These are phyloP conservation scores for Mesochorus sp. DNA, from an alignment of 2,888 invertebrate species.

Conservation along the genomic window DNA sequence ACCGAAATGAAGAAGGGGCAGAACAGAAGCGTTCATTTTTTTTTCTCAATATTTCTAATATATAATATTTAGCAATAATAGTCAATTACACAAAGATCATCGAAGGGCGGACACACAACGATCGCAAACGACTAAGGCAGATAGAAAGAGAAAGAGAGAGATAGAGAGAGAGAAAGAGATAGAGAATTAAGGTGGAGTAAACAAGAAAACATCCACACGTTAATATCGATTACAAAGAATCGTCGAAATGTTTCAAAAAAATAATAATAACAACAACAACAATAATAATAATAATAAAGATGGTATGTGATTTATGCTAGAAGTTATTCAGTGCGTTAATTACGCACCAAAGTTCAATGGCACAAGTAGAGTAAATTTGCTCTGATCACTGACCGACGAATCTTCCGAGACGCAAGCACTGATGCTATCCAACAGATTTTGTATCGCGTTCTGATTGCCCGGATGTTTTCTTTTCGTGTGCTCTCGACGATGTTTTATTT, in stretches of 20 bases:
- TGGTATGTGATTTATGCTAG: not conserved
- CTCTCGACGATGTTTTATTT: constrained; percentile 79
- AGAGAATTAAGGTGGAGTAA: not conserved
- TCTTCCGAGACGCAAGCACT: constrained; percentile 77
- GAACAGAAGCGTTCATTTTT: not conserved
- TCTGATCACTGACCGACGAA: constrained; percentile 70
- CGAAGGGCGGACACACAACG: not conserved
- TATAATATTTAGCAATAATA: too few relatives aligned
- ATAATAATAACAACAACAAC: constrained; percentile 16
- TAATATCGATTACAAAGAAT: too few relatives aligned
- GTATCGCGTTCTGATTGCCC: constrained; percentile 75
- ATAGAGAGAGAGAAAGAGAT: not conserved
- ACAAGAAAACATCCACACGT: not conserved
- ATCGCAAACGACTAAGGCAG: not conserved
- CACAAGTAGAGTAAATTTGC: constrained; percentile 78
- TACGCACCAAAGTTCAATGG: constrained; percentile 78
- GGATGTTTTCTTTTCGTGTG: constrained; percentile 79
- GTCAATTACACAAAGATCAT: constrained; percentile 9
- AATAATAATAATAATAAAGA: constrained; percentile 23
- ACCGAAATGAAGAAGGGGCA: constrained; percentile 8
- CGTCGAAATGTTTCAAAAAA: too few relatives aligned
- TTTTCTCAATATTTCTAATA: not conserved
- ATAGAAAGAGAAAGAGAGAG: not conserved
- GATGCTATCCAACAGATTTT: constrained; percentile 77
- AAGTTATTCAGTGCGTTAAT: not conserved